phyloP scores from a whole-genome alignment of 2,888 invertebrate species.

The Drosophila falleni region DNA sequence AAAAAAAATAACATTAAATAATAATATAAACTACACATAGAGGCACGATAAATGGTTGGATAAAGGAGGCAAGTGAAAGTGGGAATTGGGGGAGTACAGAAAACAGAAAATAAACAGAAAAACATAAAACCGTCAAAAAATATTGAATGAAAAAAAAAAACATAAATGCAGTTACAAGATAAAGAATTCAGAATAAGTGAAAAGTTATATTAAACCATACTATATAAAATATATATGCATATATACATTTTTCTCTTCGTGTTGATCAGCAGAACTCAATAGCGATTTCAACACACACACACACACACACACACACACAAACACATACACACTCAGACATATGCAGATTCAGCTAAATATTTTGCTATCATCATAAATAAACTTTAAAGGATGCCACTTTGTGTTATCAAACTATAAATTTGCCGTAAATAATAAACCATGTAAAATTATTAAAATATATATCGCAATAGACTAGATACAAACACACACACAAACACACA shows the following conservation, averaged over 20 bases:
- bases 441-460: conserved; percentile 15
- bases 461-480: conserved; percentile 40
- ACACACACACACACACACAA: background rate
- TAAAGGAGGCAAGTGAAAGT: conserved; percentile 10
- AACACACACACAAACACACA: conserved; percentile 4
- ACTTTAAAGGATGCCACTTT: conserved; percentile 27
- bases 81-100: conserved; percentile 8
- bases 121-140: conserved; percentile 9
- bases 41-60: conserved; percentile 26
- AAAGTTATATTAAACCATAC: conserved; percentile 50
- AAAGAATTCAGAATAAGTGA: conserved; percentile 42
- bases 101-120: conserved; percentile 12
- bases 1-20: conserved; percentile 4
- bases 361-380: conserved; percentile 17
- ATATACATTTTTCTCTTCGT: conserved; percentile 53
- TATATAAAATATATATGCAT: conserved; percentile 48
- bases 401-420: conserved; percentile 27
- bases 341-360: conserved; percentile 1
- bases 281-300: conserved; percentile 8
- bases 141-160: conserved; percentile 3
- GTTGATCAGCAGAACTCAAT: conserved; percentile 50
- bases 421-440: conserved; percentile 22
- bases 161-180: conserved; percentile 31
- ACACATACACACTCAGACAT: conserved; percentile 14
- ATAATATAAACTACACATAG: conserved; percentile 32